A percentile compares a stretch with the other conserved stretches of the same genome.
Conservation (phyloP, 1,140 invertebrate genomes). For the Coptotermes formosanus region DNA sequence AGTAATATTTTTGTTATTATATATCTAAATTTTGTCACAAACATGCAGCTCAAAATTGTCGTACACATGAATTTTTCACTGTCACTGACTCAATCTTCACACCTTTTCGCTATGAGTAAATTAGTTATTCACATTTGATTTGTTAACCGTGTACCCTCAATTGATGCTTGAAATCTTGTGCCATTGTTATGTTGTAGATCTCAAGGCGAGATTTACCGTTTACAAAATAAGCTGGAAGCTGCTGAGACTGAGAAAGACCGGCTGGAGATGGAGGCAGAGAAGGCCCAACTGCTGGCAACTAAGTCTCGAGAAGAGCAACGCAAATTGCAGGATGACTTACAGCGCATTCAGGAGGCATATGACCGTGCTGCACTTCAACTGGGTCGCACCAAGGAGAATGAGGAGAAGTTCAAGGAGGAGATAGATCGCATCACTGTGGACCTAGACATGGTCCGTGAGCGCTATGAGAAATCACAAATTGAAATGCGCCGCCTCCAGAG, state of each 20-base stretch:
- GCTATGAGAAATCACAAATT: slow-evolving; percentile 84
- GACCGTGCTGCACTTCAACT: slow-evolving; percentile 81
- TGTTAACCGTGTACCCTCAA: too few relatives aligned
- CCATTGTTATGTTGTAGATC: slow-evolving; percentile 54
- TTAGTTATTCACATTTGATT: too few relatives aligned
- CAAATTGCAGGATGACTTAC: slow-evolving; percentile 80
- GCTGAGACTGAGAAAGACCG: slow-evolving; percentile 83
- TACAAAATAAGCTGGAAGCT: slow-evolving; percentile 84
- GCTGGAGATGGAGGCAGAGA: slow-evolving; percentile 81
- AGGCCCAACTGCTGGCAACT: slow-evolving; percentile 70
- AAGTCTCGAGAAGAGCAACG: slow-evolving; percentile 84
- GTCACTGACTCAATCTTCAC: too few relatives aligned
- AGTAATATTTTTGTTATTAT: too few relatives aligned
- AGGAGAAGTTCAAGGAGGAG: slow-evolving; percentile 88
- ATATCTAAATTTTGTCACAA: too few relatives aligned
- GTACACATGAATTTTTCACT: too few relatives aligned
- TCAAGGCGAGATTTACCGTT: slow-evolving; percentile 82
- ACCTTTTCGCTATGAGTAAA: too few relatives aligned
- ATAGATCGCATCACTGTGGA: slow-evolving; percentile 76
- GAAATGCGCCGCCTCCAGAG: slow-evolving; percentile 76
- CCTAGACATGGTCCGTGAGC: slow-evolving; percentile 81
- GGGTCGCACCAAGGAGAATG: slow-evolving; percentile 80
- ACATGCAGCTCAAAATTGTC: too few relatives aligned
- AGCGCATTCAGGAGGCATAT: slow-evolving; percentile 81
- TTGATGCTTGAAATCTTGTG: neutral